phyloP scores from a whole-genome alignment of 2,113 vertebrate species.

The Octodon degus region DNA sequence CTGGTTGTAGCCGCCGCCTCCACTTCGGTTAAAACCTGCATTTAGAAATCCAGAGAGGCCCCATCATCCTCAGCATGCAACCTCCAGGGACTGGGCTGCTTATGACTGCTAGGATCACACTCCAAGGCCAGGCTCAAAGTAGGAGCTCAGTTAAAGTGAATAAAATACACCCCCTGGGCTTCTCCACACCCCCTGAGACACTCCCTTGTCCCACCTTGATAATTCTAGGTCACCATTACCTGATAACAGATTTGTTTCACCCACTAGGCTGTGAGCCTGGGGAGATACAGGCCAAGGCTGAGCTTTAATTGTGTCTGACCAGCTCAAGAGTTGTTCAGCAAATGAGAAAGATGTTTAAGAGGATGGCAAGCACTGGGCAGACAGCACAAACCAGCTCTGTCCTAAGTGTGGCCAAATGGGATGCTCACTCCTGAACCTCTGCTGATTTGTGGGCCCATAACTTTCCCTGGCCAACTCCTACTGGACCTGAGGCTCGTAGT shows the following conservation, averaged over 20 bases:
- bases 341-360: background rate
- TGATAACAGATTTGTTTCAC: background rate
- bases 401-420: background rate
- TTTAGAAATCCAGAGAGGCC: constrained; percentile 13
- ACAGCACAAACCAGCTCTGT: background rate
- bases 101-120: background rate
- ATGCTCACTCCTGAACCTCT: background rate
- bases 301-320: background rate
- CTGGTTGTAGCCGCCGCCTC: constrained; percentile 88
- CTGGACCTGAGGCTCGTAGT: background rate
- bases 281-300: background rate
- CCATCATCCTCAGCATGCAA: background rate
- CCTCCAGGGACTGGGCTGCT: background rate
- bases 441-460: background rate
- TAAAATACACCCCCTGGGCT: background rate
- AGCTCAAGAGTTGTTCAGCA: background rate
- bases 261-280: background rate
- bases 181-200: background rate
- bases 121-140: background rate
- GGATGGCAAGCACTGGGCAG: background rate
- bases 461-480: background rate
- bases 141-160: background rate
- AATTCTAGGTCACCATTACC: background rate
- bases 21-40: constrained; percentile 89
- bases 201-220: background rate